Evolutionary conservation across 2,888 invertebrate species (phyloP).

Genomic region (Metalampra italica): DNA sequence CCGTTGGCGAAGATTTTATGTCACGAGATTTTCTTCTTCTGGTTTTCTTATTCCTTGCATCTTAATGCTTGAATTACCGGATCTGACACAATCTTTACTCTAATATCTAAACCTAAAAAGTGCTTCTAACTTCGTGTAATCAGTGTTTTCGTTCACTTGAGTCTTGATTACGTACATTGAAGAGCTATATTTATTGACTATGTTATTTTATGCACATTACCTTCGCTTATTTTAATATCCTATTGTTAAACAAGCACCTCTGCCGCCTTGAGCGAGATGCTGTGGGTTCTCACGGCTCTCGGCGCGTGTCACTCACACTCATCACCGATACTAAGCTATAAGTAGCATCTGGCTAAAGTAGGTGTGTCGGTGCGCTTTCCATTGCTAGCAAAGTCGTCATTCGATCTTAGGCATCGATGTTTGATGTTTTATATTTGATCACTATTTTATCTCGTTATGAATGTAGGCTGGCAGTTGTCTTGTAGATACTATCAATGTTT

Average conservation of each 20-base stretch:
- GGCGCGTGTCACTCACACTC: conserved; percentile 13
- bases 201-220: neutral
- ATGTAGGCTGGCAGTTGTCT: neutral
- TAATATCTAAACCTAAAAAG: too few relatives aligned
- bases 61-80: too few relatives aligned
- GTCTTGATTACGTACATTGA: too few relatives aligned
- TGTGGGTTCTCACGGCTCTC: conserved; percentile 36
- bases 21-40: too few relatives aligned
- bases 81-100: too few relatives aligned
- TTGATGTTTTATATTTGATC: neutral
- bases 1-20: too few relatives aligned
- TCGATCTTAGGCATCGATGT: neutral
- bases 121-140: too few relatives aligned
- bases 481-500: too few relatives aligned
- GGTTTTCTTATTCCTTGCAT: too few relatives aligned
- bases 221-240: neutral
- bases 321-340: neutral
- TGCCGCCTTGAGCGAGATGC: conserved; percentile 31
- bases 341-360: conserved; percentile 4
- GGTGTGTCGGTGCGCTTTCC: conserved; percentile 2
- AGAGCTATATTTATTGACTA: neutral
- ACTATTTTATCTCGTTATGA: neutral
- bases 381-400: neutral
- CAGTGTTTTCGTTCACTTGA: too few relatives aligned
- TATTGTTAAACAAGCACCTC: neutral